These are phyloP conservation scores for Cossypha polioptera DNA, from an alignment of 2,797 vertebrate genomes.

Conservation along the genomic window DNA sequence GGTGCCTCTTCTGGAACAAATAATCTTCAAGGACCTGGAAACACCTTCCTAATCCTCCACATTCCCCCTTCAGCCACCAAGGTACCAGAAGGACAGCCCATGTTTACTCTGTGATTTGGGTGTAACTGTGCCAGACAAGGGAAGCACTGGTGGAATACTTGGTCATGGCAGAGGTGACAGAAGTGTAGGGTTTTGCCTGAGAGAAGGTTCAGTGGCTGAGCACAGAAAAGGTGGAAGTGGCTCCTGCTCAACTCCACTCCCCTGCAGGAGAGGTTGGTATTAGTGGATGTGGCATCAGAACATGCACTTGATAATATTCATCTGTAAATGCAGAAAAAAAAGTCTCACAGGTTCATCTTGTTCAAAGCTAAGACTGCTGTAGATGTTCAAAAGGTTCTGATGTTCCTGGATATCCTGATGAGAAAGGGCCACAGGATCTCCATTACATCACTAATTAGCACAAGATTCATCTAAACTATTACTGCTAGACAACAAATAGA, in stretches of 20 bases:
- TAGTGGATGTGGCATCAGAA: background rate
- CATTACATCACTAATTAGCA: background rate
- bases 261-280: background rate
- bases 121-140: background rate
- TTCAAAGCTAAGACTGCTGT: background rate
- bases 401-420: background rate
- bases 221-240: background rate
- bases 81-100: background rate
- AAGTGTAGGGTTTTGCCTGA: background rate
- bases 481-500: background rate
- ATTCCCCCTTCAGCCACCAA: background rate
- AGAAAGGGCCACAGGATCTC: background rate
- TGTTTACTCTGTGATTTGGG: accelerated
- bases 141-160: background rate
- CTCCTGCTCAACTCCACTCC: background rate
- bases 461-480: background rate
- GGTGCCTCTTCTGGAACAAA: background rate
- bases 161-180: background rate
- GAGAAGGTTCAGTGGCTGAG: background rate
- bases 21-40: background rate
- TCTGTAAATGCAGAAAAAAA: background rate
- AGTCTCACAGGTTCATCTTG: background rate
- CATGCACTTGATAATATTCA: background rate
- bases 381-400: background rate
- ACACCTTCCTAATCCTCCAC: background rate